Evolutionary conservation across 1,140 invertebrate species (phyloP), one percentile per base, ranked within the genome.

Genomic region (Drosophila funebris): DNA sequence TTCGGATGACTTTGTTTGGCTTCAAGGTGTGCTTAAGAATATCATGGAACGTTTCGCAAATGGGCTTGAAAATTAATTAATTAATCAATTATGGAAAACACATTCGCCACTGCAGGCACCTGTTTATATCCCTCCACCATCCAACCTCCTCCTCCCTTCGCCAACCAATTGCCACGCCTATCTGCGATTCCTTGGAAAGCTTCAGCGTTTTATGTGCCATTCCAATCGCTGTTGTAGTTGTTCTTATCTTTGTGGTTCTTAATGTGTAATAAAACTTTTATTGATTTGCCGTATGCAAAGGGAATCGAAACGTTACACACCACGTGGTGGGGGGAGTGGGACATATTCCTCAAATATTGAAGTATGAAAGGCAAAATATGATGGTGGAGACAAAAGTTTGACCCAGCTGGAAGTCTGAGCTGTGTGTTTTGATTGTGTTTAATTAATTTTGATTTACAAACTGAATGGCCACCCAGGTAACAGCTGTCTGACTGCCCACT

Each of bases 41-140:
- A 74, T 46, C 16, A 33, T n/a, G 37, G 56, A 27, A 48, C 67
- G n/a, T 64, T 76, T 66, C 54, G 50, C 78, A 64, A 53, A 53
- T 36, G 62, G 61, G 53, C 39, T 56, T 50, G 31, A 57, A 67
- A 80, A 81, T 68, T 56, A 87, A 87, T 85, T 74, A 81, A 82
- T 87, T 82, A 82, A 85, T 87, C 74, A 85, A 82, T 78, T 87
- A 87, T 81, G 74, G 74, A 78, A 76, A 85, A 81, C 74, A 85
- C 70, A 85, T 61, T 78, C 46, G 18, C 73, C 9, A 29, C 44
- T 41, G 14, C 8, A 29, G 44, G 13, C 57, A 58, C 33, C 54
- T 75, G 46, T 58, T 44, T 41, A 14, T 16, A 5, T 20, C 54
- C 41, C 36, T 14, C 31, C 20, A 33, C 53, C 5, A 24, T 24